phyloP scores from a whole-genome alignment of 2,797 vertebrate genomes.

The Xerus rutilus region DNA sequence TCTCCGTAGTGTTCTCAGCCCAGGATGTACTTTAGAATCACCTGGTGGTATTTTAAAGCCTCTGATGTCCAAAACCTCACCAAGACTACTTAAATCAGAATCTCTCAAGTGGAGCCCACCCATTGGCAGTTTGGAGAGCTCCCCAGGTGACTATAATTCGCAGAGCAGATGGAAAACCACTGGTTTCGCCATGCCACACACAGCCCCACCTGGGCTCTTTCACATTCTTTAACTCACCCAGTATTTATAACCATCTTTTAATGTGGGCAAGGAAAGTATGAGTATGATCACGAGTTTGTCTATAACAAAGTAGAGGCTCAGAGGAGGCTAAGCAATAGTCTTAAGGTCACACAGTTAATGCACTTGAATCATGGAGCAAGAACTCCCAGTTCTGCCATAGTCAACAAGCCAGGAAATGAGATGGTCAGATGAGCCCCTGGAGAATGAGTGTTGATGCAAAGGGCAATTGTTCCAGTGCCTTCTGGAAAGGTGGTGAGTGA shows the following conservation, averaged over 20 bases:
- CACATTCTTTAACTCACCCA: not conserved
- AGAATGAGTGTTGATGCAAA: not conserved
- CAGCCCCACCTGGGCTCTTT: not conserved
- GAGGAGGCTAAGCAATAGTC: not conserved
- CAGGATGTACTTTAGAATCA: constrained; percentile 19
- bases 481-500: not conserved
- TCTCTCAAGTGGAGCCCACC: not conserved
- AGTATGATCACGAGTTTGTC: not conserved
- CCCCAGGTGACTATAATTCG: not conserved
- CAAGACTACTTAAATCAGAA: not conserved
- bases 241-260: not conserved
- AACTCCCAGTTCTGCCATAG: not conserved
- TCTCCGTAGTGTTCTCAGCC: constrained; percentile 19
- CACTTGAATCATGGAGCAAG: not conserved
- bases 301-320: not conserved
- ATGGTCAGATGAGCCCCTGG: not conserved
- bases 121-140: not conserved
- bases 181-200: not conserved
- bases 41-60: constrained; percentile 26
- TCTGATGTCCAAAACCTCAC: not conserved
- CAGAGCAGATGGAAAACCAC: not conserved
- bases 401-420: not conserved
- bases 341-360: not conserved
- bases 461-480: not conserved
- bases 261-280: not conserved